Base-by-base conservation (phyloP, 1,140 invertebrate genomes). In the Pseudomyrmex concolor region DNA sequence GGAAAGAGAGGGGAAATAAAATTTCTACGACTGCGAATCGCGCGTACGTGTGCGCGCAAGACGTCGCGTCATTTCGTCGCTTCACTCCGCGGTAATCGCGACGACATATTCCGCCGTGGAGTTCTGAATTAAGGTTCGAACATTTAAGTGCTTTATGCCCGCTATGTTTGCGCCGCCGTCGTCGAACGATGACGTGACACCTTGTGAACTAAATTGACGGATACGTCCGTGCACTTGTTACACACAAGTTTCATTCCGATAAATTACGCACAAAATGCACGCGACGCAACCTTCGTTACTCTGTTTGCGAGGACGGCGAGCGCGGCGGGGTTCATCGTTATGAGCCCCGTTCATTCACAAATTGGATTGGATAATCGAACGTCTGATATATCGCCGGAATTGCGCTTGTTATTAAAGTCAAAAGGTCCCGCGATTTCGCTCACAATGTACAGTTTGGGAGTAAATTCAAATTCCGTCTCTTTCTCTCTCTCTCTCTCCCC, bases 81-180 rank as follows among this genome's bases (percentile, higher is more conserved):
- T 34, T 34, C 34, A 7, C 34, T 3, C n/a, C 51, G 1, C 51
- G 10, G 34, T 19, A 54, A 78, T 48, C 76, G 34, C 67, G 76
- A 71, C 48, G 54, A 80, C 51, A 13, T 48, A 57, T 71, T 71
- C n/a, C 3, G 8, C 10, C 13, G 8, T 19, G 13, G 25, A 25
- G 13, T 45, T 10, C 71, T 34, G 70, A 43, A 82, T 74, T 82
- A 74, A 34, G 71, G 22, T 73, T 73, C 48, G 78, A 63, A 82
- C 19, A 63, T 72, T 72, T 64, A 74, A 82, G 48, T 63, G 48
- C 19, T 50, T 22, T 74, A 73, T 74, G 43, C 15, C 13, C 48
- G 45, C 15, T 45, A 25, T 62, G 70, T 82, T 82, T 74, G 43
- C 48, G 43, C 19, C 48, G 43, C 19, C 2, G 57, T 54, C 17